Evolutionary conservation across 2,797 vertebrate species (phyloP).

Genomic region (Sebastes paucispinis): DNA sequence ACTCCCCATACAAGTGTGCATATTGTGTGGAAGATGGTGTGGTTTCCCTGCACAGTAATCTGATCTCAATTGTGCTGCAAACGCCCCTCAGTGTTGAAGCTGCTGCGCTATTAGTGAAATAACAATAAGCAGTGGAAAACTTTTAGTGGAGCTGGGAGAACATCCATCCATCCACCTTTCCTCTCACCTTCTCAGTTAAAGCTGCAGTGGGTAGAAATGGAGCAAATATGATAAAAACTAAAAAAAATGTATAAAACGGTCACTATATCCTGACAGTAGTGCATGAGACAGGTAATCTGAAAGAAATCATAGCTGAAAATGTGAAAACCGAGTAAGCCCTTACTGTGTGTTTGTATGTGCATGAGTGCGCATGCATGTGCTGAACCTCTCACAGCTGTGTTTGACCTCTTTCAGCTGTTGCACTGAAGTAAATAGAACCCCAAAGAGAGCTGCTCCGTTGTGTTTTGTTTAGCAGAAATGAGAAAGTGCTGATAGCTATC

Average conservation of each 20-base stretch:
- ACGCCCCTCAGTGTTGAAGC: constrained; percentile 37
- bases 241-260: too few relatives aligned
- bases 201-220: too few relatives aligned
- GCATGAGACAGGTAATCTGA: too few relatives aligned
- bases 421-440: constrained; percentile 44
- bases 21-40: constrained; percentile 10
- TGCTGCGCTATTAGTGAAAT: constrained; percentile 54
- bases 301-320: background rate
- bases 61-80: constrained; percentile 40
- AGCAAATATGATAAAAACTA: too few relatives aligned
- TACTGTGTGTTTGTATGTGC: background rate
- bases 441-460: constrained; percentile 37
- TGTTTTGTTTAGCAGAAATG: constrained; percentile 67
- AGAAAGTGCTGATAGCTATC: constrained; percentile 77
- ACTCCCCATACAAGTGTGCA: constrained; percentile 1
- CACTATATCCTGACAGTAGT: too few relatives aligned
- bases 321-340: background rate
- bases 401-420: constrained; percentile 68
- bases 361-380: background rate
- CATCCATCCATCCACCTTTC: background rate
- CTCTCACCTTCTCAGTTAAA: background rate
- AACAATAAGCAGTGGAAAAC: constrained; percentile 50
- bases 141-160: background rate
- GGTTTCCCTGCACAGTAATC: constrained; percentile 41
- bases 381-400: constrained; percentile 56